Base-by-base conservation (phyloP, 2,113 vertebrate species). In the Pantherophis guttatus region DNA sequence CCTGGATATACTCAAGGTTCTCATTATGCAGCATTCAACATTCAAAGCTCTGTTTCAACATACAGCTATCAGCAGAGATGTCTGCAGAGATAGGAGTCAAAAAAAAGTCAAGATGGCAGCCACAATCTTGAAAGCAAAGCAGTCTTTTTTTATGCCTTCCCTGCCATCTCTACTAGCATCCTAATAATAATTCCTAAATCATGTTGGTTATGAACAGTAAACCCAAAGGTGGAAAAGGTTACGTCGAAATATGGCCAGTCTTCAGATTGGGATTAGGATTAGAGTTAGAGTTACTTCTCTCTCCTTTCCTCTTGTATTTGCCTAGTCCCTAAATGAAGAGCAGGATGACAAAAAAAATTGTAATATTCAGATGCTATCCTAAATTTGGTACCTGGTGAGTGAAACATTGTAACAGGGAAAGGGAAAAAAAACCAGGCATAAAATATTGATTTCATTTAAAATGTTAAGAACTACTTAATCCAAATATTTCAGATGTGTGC, bases 371-470 rank as follows among this genome's bases (percentile, higher is more conserved):
- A 95, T 85, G 86, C 33, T 39, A 94, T 94, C 95, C 91, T 91
- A 96, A 95, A 86, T 93, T 90, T 95, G 94, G 96, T 95, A 96
- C 95, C 95, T 96, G 94, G 90, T 95, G 96, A 97, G 96, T 95
- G 96, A 96, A 95, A 97, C 97, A 96, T 97, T 95, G 96, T 97
- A 96, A 97, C 97, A 98, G 97, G 95, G 97, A 70, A 33, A 17
- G 96, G 97, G 97, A 97, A 97, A 96, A 96, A 97, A 98, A 98
- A 98, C 97, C 97, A 98, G 97, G 98, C 98, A 98, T 98, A 98
- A 98, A 98, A 98, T 98, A 98, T 98, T 98, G 97, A 98, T 98
- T 98, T 98, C 97, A 98, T 98, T 98, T 97, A 98, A 98, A 98
- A 98, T 98, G 97, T 98, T 98, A 98, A 98, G 97, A 97, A 98